Percentiles rank a stretch among this genome's conserved stretches.
These are phyloP conservation scores for Cerceris ruficornis DNA, from an alignment of 2,888 invertebrate genomes.

Conservation along the genomic window DNA sequence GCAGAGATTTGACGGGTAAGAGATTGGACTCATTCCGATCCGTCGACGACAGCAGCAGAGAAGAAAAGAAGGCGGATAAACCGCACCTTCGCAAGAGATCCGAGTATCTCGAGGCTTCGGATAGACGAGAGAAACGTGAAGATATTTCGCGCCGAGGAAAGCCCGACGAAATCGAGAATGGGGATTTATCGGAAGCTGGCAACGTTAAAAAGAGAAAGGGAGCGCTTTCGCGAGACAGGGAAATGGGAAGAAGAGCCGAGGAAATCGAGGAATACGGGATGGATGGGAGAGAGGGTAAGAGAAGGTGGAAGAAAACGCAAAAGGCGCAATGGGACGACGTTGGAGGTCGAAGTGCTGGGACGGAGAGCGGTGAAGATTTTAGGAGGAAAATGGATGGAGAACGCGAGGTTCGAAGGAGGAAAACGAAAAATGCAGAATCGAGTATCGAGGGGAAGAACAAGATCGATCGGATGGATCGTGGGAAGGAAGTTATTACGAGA, in stretches of 20 bases:
- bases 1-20: conserved; percentile 26
- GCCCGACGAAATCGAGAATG: conserved; percentile 28
- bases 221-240: not conserved
- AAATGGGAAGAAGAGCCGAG: conserved; percentile 14
- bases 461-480: conserved; percentile 2
- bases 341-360: not conserved
- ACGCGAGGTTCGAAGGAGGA: not conserved
- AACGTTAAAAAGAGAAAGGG: no score
- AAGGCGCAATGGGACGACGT: not conserved
- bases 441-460: not conserved
- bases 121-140: conserved; percentile 50
- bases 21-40: not conserved
- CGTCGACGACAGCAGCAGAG: not conserved
- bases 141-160: conserved; percentile 23
- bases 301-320: not conserved
- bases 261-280: conserved; percentile 4
- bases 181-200: conserved; percentile 1
- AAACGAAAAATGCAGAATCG: not conserved
- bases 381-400: not conserved
- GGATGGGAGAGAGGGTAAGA: not conserved
- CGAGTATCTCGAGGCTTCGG: conserved; percentile 15
- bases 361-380: not conserved
- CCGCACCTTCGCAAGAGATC: conserved; percentile 19
- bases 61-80: not conserved
- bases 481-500: not conserved